Conservation (phyloP, 2,113 vertebrate species). For the Petrocephalus microphthalmus region DNA sequence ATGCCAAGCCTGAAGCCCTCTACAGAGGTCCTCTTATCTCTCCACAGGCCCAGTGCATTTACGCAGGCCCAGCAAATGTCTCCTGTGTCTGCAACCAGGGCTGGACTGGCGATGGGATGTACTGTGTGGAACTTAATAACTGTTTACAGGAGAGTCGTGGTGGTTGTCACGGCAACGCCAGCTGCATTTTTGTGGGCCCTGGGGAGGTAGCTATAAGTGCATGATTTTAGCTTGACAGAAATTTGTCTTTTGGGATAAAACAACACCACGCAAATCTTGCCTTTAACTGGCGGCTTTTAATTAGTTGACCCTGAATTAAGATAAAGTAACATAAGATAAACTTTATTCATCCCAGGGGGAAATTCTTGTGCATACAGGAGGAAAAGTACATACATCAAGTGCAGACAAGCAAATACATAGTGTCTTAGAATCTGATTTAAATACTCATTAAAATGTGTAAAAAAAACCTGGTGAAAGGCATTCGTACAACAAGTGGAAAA, state of each 20-base stretch:
- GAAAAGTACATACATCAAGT: neutral
- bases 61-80: slow-evolving; percentile 53
- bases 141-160: slow-evolving; percentile 70
- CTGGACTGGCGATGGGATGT: slow-evolving; percentile 80
- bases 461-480: neutral
- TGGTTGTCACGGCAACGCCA: slow-evolving; percentile 71
- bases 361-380: neutral
- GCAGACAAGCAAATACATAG: no score
- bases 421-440: neutral
- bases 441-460: neutral
- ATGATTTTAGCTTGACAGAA: neutral
- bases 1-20: neutral
- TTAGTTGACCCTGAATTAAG: neutral
- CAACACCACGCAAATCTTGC: neutral
- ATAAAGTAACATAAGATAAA: neutral
- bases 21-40: neutral
- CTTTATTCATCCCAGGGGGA: neutral
- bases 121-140: slow-evolving; percentile 76
- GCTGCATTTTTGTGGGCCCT: slow-evolving; percentile 72
- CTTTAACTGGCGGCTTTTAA: neutral
- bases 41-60: slow-evolving; percentile 73
- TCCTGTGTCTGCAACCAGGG: slow-evolving; percentile 72
- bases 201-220: slow-evolving; percentile 67
- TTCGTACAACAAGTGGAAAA: neutral
- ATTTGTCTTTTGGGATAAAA: neutral